These are phyloP conservation scores for Numenius phaeopus DNA, from an alignment of 2,797 vertebrate species.

Conservation along the genomic window DNA sequence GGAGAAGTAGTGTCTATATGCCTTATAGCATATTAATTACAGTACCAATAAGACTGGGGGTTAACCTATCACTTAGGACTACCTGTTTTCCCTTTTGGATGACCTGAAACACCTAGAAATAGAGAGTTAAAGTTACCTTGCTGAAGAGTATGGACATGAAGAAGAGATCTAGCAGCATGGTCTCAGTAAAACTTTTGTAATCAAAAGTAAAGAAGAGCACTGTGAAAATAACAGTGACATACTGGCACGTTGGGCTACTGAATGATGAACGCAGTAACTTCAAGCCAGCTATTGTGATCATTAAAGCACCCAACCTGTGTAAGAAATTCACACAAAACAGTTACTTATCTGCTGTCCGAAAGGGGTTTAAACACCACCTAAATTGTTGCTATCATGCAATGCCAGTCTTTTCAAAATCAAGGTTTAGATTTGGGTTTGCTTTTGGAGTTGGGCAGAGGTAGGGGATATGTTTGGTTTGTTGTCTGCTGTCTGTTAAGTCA, in stretches of 20 bases:
- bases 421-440: background rate
- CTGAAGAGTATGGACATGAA: constrained; percentile 98
- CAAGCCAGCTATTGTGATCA: constrained; percentile 96
- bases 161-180: constrained; percentile 97
- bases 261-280: constrained; percentile 97
- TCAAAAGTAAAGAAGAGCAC: constrained; percentile 98
- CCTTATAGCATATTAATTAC: background rate
- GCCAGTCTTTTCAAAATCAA: background rate
- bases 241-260: constrained; percentile 96
- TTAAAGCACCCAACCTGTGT: constrained; percentile 91
- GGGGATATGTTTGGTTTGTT: no score
- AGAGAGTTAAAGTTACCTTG: constrained; percentile 85
- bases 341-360: background rate
- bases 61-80: background rate
- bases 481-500: background rate
- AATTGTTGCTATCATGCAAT: background rate
- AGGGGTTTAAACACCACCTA: background rate
- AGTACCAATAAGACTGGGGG: background rate
- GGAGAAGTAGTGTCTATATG: background rate
- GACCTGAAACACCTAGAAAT: background rate
- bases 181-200: constrained; percentile 94
- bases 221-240: constrained; percentile 95
- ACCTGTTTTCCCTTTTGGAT: background rate
- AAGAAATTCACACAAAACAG: constrained; percentile 27
- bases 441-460: accelerated